Conservation (phyloP, 2,888 invertebrate species). For the Drosophila neotestacea region DNA sequence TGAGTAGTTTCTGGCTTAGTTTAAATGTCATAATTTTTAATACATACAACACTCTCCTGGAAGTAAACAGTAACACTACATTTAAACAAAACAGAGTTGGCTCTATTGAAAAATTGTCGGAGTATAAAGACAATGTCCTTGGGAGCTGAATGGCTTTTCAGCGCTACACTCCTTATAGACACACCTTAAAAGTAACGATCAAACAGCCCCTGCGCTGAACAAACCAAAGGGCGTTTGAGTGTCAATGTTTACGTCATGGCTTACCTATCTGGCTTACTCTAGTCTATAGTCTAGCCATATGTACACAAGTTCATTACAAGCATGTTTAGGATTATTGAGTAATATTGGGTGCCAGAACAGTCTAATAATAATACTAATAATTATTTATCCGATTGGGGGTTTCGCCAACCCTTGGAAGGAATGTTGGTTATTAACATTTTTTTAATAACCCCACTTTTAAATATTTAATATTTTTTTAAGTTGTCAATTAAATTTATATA, state of each 20-base stretch:
- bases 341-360: slow-evolving; percentile 10
- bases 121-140: slow-evolving; percentile 10
- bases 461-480: too few relatives aligned
- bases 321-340: slow-evolving; percentile 6
- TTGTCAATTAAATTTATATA: too few relatives aligned
- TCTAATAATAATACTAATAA: too few relatives aligned
- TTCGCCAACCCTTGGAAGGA: too few relatives aligned
- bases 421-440: too few relatives aligned
- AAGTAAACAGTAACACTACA: too few relatives aligned
- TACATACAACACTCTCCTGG: too few relatives aligned
- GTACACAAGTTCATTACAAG: background rate
- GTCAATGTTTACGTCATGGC: slow-evolving; percentile 37
- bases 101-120: too few relatives aligned
- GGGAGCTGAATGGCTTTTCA: slow-evolving; percentile 7
- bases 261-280: slow-evolving; percentile 6
- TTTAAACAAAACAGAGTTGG: too few relatives aligned
- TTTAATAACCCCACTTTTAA: too few relatives aligned
- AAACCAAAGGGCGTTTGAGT: slow-evolving; percentile 22
- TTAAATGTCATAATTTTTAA: background rate
- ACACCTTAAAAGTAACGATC: slow-evolving; percentile 65
- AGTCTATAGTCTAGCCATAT: background rate
- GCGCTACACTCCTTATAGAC: slow-evolving; percentile 17
- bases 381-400: too few relatives aligned
- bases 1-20: background rate
- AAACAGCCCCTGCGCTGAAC: slow-evolving; percentile 33